A percentile compares a stretch with the other conserved stretches of the same genome.
These are phyloP conservation scores for Tribolium madens DNA, from an alignment of 1,140 invertebrate species.

Conservation along the genomic window DNA sequence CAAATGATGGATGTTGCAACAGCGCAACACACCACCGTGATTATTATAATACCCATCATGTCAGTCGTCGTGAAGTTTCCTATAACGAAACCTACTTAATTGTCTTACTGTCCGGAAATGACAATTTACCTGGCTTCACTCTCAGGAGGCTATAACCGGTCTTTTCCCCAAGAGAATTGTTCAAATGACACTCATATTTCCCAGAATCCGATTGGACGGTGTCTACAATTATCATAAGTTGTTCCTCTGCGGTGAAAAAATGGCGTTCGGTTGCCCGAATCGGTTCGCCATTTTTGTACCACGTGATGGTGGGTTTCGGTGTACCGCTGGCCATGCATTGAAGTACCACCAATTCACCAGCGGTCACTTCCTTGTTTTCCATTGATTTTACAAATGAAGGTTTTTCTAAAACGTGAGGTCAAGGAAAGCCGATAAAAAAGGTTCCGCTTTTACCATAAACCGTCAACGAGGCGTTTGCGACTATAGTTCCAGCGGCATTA, in stretches of 20 bases:
- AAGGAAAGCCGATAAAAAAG: neutral
- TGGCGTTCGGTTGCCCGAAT: conserved; percentile 78
- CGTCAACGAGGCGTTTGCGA: conserved; percentile 89
- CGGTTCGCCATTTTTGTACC: conserved; percentile 87
- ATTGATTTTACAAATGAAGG: conserved; percentile 88
- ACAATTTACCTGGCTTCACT: conserved; percentile 69
- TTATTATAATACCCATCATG: conserved; percentile 87
- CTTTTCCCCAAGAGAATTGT: conserved; percentile 83
- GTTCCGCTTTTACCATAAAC: conserved; percentile 75
- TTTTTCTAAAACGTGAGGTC: conserved; percentile 73
- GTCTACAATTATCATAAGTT: conserved; percentile 88
- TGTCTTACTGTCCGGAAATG: neutral
- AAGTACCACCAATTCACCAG: conserved; percentile 84
- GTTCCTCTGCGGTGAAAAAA: conserved; percentile 87
- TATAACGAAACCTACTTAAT: conserved; percentile 45
- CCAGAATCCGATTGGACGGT: conserved; percentile 83
- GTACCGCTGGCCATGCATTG: conserved; percentile 89
- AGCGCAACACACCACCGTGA: conserved; percentile 90
- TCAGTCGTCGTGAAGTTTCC: conserved; percentile 67
- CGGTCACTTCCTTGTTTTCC: conserved; percentile 83
- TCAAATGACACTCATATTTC: conserved; percentile 89
- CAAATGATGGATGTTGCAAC: conserved; percentile 91
- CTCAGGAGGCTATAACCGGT: conserved; percentile 68
- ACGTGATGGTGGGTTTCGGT: conserved; percentile 88
- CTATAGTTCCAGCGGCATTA: conserved; percentile 88